Evolutionary conservation across 2,888 invertebrate genomes (phyloP), one percentile per base, ranked within the genome.

Genomic region (Aporophyla lueneburgensis): DNA sequence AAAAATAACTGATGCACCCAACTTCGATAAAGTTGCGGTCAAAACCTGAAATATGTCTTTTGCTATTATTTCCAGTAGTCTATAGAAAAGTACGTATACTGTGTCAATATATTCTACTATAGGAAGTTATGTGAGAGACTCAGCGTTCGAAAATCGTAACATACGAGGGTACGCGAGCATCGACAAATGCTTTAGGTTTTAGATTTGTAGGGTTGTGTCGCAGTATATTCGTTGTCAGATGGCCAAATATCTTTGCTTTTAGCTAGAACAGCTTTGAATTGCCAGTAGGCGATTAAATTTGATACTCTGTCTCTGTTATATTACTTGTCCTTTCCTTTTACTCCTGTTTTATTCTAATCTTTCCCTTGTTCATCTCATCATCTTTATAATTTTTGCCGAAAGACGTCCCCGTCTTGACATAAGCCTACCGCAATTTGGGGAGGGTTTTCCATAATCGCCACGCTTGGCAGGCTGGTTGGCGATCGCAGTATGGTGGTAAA

Each of bases 131-230:
- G 82, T 80, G 74, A 82, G 68, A 77, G 67, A 76, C 82, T 86
- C 80, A 84, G 85, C 81, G 79, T 85, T 83, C 80, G 78, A 68
- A 90, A 91, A 91, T 91, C 91, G 89, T 89, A 89, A 88, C 81
- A 65, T 86, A 89, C 81, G 78, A 79, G 71, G 83, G 77, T 83
- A 59, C 54, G 72, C 62, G 63, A 67, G 71, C 61, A 79, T 73
- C 76, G 73, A 83, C 71, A 79, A 76, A 72, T 72, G 53, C 65
- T 73, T 70, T 83, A 78, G 77, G 86, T 81, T 86, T 78, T 78
- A 73, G 74, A 76, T 81, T 77, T 71, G 10, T 86, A 86, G 86
- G 86, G 87, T 59, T 86, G 84, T 46, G 43, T 46, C 10, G 43
- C 12, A 10, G 43, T 46, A 46, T 46, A 10, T 46, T 46, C 43